Evolutionary conservation across 2,888 invertebrate species (phyloP).

Genomic region (Biston stratarius): DNA sequence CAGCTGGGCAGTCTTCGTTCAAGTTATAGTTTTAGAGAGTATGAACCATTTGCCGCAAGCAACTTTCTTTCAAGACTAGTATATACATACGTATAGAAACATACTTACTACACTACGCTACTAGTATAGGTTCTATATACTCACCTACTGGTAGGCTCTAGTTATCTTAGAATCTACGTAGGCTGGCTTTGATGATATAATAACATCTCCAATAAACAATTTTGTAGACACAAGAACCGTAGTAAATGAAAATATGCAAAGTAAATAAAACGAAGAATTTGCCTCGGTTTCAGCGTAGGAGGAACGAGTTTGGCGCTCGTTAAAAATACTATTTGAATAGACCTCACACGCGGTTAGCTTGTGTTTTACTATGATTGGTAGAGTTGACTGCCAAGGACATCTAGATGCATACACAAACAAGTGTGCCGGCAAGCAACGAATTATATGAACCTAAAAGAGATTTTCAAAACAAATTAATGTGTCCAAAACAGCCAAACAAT

Average conservation of each 20-base stretch:
- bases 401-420: conserved; percentile 1
- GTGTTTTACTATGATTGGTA: conserved; percentile 16
- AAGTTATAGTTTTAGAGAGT: neutral
- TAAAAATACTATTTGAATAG: conserved; percentile 22
- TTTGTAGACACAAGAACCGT: conserved; percentile 7
- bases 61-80: neutral
- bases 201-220: conserved; percentile 8
- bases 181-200: conserved; percentile 7
- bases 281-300: conserved; percentile 25
- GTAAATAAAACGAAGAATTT: conserved; percentile 22
- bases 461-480: no score
- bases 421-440: neutral
- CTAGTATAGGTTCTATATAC: neutral
- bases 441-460: no score
- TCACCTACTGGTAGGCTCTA: neutral
- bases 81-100: neutral
- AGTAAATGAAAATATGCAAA: conserved; percentile 21
- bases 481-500: no score
- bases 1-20: no score
- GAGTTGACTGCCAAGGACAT: conserved; percentile 11
- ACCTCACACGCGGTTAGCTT: conserved; percentile 20
- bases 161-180: conserved; percentile 13
- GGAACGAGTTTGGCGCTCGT: conserved; percentile 17
- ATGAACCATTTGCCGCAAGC: neutral
- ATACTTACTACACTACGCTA: neutral